phyloP scores from a whole-genome alignment of 2,888 invertebrate species.

The Erebia aethiops region DNA sequence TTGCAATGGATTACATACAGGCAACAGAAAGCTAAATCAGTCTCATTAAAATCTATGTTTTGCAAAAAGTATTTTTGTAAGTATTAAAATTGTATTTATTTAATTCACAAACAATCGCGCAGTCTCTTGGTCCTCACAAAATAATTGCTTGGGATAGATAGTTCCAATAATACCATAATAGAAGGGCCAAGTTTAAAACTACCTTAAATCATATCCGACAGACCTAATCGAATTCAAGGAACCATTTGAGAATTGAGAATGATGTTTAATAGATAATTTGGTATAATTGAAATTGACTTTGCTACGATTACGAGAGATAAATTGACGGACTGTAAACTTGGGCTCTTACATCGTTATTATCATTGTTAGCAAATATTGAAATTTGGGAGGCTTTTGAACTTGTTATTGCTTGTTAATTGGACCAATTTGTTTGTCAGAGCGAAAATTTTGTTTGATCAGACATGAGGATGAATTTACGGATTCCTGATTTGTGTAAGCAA shows the following conservation, averaged over 20 bases:
- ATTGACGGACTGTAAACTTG: conserved; percentile 8
- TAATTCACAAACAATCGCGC: background rate
- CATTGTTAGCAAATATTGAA: conserved; percentile 28
- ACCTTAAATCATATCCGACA: conserved; percentile 67
- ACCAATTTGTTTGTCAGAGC: conserved; percentile 32
- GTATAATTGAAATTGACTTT: conserved; percentile 10
- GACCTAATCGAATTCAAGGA: conserved; percentile 22
- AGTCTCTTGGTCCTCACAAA: conserved; percentile 5
- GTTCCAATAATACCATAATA: conserved; percentile 41
- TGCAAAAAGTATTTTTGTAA: too few relatives aligned
- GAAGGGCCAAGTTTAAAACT: conserved; percentile 68
- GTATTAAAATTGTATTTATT: too few relatives aligned
- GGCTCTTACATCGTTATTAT: conserved; percentile 9
- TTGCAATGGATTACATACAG: too few relatives aligned
- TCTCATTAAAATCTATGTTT: too few relatives aligned
- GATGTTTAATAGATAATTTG: conserved; percentile 8
- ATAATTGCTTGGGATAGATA: conserved; percentile 18
- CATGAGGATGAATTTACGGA: conserved; percentile 3
- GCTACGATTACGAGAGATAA: background rate
- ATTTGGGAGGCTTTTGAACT: conserved; percentile 19
- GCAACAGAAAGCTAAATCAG: too few relatives aligned
- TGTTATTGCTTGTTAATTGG: conserved; percentile 34
- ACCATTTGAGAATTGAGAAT: conserved; percentile 16
- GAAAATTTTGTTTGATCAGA: conserved; percentile 24
- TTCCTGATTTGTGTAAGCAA: background rate